A percentile compares a stretch with the other conserved stretches of the same genome.
phyloP scores from a whole-genome alignment of 2,797 vertebrate genomes.

The Peromyscus melanophrys region DNA sequence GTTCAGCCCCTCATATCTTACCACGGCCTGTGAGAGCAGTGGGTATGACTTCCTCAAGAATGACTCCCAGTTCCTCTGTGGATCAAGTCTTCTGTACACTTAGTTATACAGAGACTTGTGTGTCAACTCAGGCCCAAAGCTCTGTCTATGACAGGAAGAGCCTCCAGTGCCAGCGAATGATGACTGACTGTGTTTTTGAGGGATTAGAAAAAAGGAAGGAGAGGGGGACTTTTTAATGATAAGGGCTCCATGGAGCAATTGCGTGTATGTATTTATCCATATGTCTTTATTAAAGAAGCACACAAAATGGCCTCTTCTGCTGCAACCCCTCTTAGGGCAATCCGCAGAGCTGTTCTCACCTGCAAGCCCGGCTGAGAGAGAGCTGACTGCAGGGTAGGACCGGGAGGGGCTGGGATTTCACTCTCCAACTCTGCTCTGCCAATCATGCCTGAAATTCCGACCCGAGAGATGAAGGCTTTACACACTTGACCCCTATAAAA shows the following conservation, averaged over 20 bases:
- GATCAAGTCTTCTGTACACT: neutral
- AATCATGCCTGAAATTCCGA: constrained; percentile 69
- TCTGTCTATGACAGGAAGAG: no score
- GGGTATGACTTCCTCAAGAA: fast-evolving
- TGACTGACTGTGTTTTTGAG: neutral
- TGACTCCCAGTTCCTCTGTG: neutral
- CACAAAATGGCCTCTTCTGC: neutral
- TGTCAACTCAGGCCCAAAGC: fast-evolving
- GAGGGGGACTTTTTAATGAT: neutral
- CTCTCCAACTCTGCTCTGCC: neutral
- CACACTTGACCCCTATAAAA: constrained; percentile 72
- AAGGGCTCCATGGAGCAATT: neutral
- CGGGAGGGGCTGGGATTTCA: neutral
- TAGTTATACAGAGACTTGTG: neutral
- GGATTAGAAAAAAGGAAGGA: neutral
- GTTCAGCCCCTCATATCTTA: neutral
- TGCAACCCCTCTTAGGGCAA: neutral
- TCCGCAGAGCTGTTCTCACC: neutral
- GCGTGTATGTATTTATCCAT: fast-evolving
- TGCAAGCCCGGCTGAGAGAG: neutral
- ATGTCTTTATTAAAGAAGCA: neutral
- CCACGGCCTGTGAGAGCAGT: no score
- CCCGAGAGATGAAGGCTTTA: constrained; percentile 46
- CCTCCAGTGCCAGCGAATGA: neutral
- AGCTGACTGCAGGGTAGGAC: neutral